Percentiles rank a stretch among this genome's conserved stretches.
phyloP scores from a whole-genome alignment of 1,140 invertebrate species.

The Listronotus bonariensis region DNA sequence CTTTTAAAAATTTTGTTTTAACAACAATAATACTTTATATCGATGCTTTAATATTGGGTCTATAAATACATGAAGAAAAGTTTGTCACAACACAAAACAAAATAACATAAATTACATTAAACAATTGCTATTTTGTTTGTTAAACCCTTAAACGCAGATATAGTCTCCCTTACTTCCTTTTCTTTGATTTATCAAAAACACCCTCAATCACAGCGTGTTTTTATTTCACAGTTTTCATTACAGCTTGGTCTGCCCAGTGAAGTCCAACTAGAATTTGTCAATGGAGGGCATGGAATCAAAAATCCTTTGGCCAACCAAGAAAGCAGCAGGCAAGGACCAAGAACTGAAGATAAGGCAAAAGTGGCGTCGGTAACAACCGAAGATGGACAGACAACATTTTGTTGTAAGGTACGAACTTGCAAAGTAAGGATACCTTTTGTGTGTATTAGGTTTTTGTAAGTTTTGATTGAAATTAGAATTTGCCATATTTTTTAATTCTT shows the following conservation, averaged over 20 bases:
- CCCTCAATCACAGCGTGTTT: constrained; percentile 19
- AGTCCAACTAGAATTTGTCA: constrained; percentile 93
- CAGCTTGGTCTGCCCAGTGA: constrained; percentile 86
- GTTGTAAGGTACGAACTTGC: constrained; percentile 62
- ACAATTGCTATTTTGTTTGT: too few relatives aligned
- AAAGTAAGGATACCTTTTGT: constrained; percentile 23
- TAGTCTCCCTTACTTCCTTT: not conserved
- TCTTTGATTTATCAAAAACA: not conserved
- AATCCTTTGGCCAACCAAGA: constrained; percentile 89
- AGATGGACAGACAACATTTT: constrained; percentile 76
- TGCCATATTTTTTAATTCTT: too few relatives aligned
- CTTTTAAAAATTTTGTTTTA: too few relatives aligned
- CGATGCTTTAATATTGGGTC: too few relatives aligned
- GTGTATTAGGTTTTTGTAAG: not conserved
- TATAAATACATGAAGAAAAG: too few relatives aligned
- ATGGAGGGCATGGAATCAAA: constrained; percentile 98
- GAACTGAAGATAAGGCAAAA: constrained; percentile 67
- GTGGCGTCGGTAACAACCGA: constrained; percentile 63
- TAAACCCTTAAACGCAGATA: not conserved
- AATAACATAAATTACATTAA: too few relatives aligned
- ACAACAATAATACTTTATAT: too few relatives aligned
- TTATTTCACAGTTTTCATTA: constrained; percentile 53
- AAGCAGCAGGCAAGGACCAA: constrained; percentile 59
- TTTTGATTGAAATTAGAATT: not conserved
- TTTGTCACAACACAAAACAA: too few relatives aligned